Evolutionary conservation across 1,140 invertebrate species (phyloP), one percentile per base, ranked within the genome.

Genomic region (Sitobion miscanthi): DNA sequence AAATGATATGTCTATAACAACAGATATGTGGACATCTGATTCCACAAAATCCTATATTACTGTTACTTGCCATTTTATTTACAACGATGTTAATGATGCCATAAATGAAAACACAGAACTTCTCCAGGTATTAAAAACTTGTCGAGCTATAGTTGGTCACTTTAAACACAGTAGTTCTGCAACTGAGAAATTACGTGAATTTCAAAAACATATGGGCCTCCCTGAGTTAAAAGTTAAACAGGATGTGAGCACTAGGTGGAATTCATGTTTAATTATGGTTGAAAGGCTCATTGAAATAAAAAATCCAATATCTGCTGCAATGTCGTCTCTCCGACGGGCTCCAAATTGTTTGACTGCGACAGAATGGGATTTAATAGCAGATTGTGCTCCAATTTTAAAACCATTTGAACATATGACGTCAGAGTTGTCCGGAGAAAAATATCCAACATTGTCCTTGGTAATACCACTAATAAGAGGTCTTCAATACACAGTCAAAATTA

Each of bases 371-470:
- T 8, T 90, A 47, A 83, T 93, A 83, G 54, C 38, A 90, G 62
- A 93, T 45, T 93, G 89, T 52, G 54, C 5, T 42, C 35, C 47
- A 45, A 57, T 94, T 45, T 91, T 92, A 45, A 54, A 92, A 69
- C 52, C 82, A 6, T 86, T 94, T 42, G n/a, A 91, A 30, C 69
- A n/a, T 11, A 88, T 94, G 93, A 91, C 93, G 42, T 42, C 42
- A 42, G 42, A 42, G 42, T 42, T 42, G 42, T 42, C 42, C 42
- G 42, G 42, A 42, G 5, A 21, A 94, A 94, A 95, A 93, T 95
- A 94, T 94, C 90, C 93, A 42, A 95, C 94, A 21, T 93, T 95
- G n/a, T 94, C 94, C 14, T 83, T 93, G 49, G 87, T 95, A 30
- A 94, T 95, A 85, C 94, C 95, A 93, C 92, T 95, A 91, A 94